Base-by-base conservation (phyloP, 2,888 invertebrate species). In the Drosophila macrospina region DNA sequence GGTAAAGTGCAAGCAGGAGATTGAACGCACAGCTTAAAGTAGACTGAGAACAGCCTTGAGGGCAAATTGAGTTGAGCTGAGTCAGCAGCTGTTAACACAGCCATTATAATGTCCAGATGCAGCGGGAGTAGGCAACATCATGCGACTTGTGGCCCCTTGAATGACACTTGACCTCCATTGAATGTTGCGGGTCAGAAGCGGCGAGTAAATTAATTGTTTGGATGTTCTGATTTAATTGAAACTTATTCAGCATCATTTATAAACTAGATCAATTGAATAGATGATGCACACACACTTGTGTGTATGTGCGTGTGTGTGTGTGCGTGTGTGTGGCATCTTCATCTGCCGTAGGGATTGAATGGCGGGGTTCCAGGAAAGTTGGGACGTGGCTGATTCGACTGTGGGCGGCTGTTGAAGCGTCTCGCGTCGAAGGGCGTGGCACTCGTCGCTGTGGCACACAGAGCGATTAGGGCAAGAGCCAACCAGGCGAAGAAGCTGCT, bases 261-360 rank as follows among this genome's bases (percentile, higher is more conserved):
- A 28, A 52, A 48, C 16, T 67, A 54, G 39, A 39, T 28, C 20
- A 44, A 62, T 61, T 67, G 50, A 41, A 20, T 47, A 36, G 20
- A 20, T 20, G 15, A 47, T 11, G 20, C 2, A 20, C 3, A 3
- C 1, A 20, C n/a, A n/a, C n/a, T n/a, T n/a, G n/a, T n/a, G n/a
- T n/a, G n/a, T n/a, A 3, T 20, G 20, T 20, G 20, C 3, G 20
- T 20, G 20, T 20, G 11, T 28, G 11, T 11, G 20, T 20, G 20
- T 20, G 20, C 3, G 20, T 20, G 20, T 20, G 11, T 28, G 11
- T 11, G 8, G 20, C 34, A 37, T 16, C 2, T 34, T 15, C 7
- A 41, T 67, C 24, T 69, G 48, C 82, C 82, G 26, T 83, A 5
- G 0, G 82, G 86, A 80, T 86, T 82, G 48, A 82, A 82, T 0